Evolutionary conservation across 2,888 invertebrate species (phyloP), one percentile per base, ranked within the genome.

Genomic region (Odontocolon sp.): DNA sequence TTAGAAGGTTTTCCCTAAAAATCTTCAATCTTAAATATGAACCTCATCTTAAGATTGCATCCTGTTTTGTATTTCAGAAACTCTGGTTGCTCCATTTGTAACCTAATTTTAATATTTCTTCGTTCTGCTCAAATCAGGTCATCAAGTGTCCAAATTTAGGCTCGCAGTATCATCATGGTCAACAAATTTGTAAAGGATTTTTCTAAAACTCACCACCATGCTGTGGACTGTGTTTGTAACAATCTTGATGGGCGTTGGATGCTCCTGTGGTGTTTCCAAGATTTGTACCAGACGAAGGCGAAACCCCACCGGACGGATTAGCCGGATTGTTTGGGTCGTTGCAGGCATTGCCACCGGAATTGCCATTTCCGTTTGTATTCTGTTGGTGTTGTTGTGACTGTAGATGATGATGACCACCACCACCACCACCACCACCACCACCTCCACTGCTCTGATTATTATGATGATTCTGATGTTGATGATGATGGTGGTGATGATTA

Each of bases 211-310:
- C 78, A 90, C 90, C 89, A 26, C 89, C 90, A 67, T 90, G 88
- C 47, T 90, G 89, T n/a, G 90, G 90, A 81, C 90, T 90, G 70
- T 90, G 88, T 77, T 90, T 90, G 81, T 88, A 90, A 79, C 90
- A 90, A 78, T 89, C 89, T 82, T 90, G 90, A 82, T 89, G 90
- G 77, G 85, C 81, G 42, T 82, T 81, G 64, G 86, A 84, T 64
- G 85, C 82, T n/a, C 82, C 80, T 33, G 85, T 81, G 40, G 85
- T 82, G 68, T 85, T 83, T 21, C 86, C 86, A 76, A 89, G 83
- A 84, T 88, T 87, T 59, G 85, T 82, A 57, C 83, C 84, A 77
- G 89, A 87, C 82, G 87, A 86, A 73, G 90, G 89, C 72, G 89
- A 89, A 23, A 36, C 67, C 42, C 75, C 75, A 79, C 87, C 82